These are phyloP conservation scores for Abramis brama DNA, from an alignment of 2,113 vertebrate genomes.

Conservation along the genomic window DNA sequence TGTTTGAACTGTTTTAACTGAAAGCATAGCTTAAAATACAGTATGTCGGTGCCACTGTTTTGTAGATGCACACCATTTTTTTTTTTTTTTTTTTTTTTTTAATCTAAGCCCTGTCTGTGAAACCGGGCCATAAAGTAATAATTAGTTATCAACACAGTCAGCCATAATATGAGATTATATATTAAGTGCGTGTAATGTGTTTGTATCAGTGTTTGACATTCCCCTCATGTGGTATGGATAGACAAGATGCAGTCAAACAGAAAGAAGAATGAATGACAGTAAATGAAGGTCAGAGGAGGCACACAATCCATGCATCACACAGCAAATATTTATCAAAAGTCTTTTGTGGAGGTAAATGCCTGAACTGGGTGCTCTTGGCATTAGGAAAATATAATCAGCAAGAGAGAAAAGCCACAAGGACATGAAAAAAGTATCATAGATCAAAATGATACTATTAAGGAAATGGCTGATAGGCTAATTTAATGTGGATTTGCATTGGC, in stretches of 20 bases:
- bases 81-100: too few relatives aligned
- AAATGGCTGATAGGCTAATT: slow-evolving; percentile 62
- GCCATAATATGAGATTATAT: neutral
- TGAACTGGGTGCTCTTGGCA: slow-evolving; percentile 68
- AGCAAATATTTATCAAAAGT: slow-evolving; percentile 58
- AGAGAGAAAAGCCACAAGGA: slow-evolving; percentile 65
- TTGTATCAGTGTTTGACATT: neutral
- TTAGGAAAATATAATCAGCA: slow-evolving; percentile 73
- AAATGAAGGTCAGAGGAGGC: neutral
- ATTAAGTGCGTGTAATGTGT: neutral
- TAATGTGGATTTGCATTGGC: too few relatives aligned
- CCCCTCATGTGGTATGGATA: neutral
- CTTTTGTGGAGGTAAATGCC: slow-evolving; percentile 69
- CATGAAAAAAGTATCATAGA: slow-evolving; percentile 69
- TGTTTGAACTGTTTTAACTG: too few relatives aligned
- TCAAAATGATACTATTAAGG: slow-evolving; percentile 71
- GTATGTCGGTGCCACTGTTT: too few relatives aligned
- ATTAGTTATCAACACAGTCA: neutral
- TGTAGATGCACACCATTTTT: too few relatives aligned
- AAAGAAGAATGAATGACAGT: neutral
- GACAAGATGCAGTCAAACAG: neutral
- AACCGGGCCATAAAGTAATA: neutral
- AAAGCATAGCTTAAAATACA: too few relatives aligned
- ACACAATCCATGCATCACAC: slow-evolving; percentile 42
- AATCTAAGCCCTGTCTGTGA: too few relatives aligned